phyloP scores from a whole-genome alignment of 2,888 invertebrate species.

The Rhamphomyia laevipes region DNA sequence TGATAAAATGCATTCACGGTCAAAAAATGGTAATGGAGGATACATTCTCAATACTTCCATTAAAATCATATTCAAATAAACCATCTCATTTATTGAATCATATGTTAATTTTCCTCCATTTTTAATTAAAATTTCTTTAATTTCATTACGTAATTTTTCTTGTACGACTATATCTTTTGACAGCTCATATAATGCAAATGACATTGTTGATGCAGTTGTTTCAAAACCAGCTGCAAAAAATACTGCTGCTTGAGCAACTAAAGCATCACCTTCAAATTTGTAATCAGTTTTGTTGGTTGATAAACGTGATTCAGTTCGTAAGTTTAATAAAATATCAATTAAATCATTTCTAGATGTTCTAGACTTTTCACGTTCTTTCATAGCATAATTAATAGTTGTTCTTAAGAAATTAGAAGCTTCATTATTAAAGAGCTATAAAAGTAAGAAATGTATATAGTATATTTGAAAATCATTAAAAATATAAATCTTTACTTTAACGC shows the following conservation, averaged over 20 bases:
- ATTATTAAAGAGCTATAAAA: background rate
- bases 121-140: slow-evolving; percentile 23
- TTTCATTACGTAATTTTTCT: slow-evolving; percentile 34
- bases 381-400: slow-evolving; percentile 31
- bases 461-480: background rate
- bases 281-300: slow-evolving; percentile 15
- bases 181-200: slow-evolving; percentile 35
- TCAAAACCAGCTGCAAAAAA: slow-evolving; percentile 35
- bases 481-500: slow-evolving; percentile 19
- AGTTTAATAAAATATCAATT: slow-evolving; percentile 39
- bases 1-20: slow-evolving; percentile 23
- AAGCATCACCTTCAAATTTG: slow-evolving; percentile 23
- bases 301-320: slow-evolving; percentile 26
- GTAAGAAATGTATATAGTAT: background rate
- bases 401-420: slow-evolving; percentile 17
- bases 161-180: slow-evolving; percentile 36
- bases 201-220: slow-evolving; percentile 35
- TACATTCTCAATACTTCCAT: slow-evolving; percentile 33
- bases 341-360: slow-evolving; percentile 38
- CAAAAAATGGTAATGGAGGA: slow-evolving; percentile 33
- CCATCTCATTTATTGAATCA: slow-evolving; percentile 34
- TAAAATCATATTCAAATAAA: slow-evolving; percentile 38
- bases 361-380: slow-evolving; percentile 33
- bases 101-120: slow-evolving; percentile 21
- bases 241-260: slow-evolving; percentile 32